phyloP scores from a whole-genome alignment of 2,888 invertebrate genomes.

The Microdon myrmicae region DNA sequence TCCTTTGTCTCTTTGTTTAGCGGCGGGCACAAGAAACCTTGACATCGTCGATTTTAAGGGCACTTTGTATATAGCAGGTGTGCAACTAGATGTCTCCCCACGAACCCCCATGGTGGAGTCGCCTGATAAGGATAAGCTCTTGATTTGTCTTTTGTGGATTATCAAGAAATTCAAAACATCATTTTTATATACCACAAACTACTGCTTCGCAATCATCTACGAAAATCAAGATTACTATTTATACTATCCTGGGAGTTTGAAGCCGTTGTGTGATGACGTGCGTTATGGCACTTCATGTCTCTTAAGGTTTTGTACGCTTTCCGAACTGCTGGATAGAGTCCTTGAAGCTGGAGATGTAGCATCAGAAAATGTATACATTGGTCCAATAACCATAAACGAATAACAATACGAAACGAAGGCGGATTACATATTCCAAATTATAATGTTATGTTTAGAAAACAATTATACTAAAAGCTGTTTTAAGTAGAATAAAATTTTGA shows the following conservation, averaged over 20 bases:
- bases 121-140: constrained; percentile 17
- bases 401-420: too few relatives aligned
- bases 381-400: too few relatives aligned
- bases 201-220: constrained; percentile 30
- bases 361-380: constrained; percentile 27
- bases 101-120: constrained; percentile 17
- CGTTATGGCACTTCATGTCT: constrained; percentile 20
- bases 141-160: constrained; percentile 27
- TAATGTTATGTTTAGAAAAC: too few relatives aligned
- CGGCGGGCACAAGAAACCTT: constrained; percentile 17
- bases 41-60: constrained; percentile 40
- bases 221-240: constrained; percentile 18
- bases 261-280: not conserved
- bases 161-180: constrained; percentile 38
- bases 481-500: too few relatives aligned
- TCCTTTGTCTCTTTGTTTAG: constrained; percentile 17
- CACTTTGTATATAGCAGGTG: constrained; percentile 20
- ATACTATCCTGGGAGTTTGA: constrained; percentile 31
- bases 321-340: constrained; percentile 23
- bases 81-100: constrained; percentile 30
- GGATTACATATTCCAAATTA: too few relatives aligned
- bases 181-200: constrained; percentile 30
- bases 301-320: constrained; percentile 27
- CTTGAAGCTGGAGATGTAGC: constrained; percentile 14
- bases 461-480: too few relatives aligned